These are phyloP conservation scores for Heliconius himera DNA, from an alignment of 1,140 invertebrate species.

Conservation along the genomic window DNA sequence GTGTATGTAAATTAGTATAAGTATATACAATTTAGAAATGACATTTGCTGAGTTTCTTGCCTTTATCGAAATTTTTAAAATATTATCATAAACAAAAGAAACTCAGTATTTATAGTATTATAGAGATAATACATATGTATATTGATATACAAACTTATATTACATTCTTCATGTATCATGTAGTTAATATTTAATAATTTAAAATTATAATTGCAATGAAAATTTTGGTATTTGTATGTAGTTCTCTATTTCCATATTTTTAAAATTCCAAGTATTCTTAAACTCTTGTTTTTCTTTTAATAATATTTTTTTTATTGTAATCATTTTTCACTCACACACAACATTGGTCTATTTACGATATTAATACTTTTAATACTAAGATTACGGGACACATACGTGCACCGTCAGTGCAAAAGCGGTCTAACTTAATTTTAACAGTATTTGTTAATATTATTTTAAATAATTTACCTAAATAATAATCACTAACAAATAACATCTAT, in stretches of 20 bases:
- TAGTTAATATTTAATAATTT: not conserved
- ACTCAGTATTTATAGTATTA: not conserved
- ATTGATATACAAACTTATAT: not conserved
- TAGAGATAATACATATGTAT: not conserved
- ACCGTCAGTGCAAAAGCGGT: not conserved
- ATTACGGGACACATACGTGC: not conserved
- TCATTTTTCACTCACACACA: not conserved
- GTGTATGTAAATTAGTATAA: not conserved
- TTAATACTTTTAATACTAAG: not conserved
- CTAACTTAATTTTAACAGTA: not conserved
- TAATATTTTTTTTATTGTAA: not conserved
- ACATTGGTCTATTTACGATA: conserved; percentile 6
- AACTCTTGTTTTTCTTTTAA: not conserved
- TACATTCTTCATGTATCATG: not conserved
- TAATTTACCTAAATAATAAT: not conserved
- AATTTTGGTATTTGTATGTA: not conserved
- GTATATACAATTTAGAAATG: not conserved
- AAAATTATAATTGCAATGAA: not conserved
- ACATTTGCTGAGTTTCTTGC: not conserved
- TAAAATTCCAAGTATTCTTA: not conserved
- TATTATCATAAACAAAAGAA: not conserved
- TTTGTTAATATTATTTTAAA: not conserved
- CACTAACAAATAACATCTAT: too few relatives aligned
- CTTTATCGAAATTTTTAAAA: not conserved
- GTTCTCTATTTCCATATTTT: too few relatives aligned